Conservation (phyloP, 2,797 vertebrate species). For the Diceros bicornis region DNA sequence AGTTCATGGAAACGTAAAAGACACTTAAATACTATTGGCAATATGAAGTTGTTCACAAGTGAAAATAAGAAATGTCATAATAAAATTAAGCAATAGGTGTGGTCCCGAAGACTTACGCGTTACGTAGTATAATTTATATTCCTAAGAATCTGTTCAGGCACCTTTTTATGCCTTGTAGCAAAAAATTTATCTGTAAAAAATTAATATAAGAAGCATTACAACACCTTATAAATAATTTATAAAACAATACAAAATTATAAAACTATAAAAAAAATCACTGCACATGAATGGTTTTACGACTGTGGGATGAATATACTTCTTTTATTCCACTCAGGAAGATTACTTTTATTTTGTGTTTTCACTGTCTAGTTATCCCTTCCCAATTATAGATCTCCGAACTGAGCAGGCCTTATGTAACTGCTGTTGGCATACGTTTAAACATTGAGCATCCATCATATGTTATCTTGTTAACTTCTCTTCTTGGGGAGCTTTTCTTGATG, state of each 20-base stretch:
- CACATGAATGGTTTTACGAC: conserved; percentile 88
- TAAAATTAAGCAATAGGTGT: conserved; percentile 84
- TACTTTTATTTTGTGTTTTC: conserved; percentile 87
- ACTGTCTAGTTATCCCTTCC: conserved; percentile 84
- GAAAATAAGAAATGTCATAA: conserved; percentile 83
- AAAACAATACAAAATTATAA: conserved; percentile 92
- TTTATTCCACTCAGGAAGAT: conserved; percentile 86
- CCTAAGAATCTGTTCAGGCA: conserved; percentile 90
- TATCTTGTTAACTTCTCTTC: conserved; percentile 85
- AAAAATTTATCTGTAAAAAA: conserved; percentile 90
- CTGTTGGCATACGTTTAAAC: conserved; percentile 84
- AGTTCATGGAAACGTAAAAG: conserved; percentile 87
- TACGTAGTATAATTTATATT: conserved; percentile 87
- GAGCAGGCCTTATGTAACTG: conserved; percentile 81
- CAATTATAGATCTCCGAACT: conserved; percentile 83
- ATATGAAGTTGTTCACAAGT: conserved; percentile 85
- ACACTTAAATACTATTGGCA: conserved; percentile 75
- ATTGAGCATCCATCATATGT: conserved; percentile 84
- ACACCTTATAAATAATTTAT: conserved; percentile 90
- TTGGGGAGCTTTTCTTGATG: conserved; percentile 81
- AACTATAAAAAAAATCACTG: conserved; percentile 89
- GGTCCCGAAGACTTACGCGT: conserved; percentile 81
- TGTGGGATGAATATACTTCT: conserved; percentile 83
- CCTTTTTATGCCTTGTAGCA: conserved; percentile 89
- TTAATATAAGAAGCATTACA: conserved; percentile 91